Conservation (phyloP, 2,888 invertebrate genomes). For the Lasioglossum marginatum region DNA sequence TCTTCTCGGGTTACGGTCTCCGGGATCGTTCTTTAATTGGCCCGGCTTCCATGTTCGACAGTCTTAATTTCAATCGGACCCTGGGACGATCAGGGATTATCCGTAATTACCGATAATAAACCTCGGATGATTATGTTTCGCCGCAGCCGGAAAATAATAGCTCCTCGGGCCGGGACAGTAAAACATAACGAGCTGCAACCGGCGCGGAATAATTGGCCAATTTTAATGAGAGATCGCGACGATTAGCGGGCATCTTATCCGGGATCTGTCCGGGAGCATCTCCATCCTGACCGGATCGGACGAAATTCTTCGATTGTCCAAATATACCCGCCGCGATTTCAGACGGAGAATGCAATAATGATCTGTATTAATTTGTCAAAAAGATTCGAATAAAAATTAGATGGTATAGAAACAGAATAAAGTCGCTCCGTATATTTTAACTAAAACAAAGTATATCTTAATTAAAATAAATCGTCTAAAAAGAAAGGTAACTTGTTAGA, state of each 20-base stretch:
- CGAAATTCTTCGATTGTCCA: not conserved
- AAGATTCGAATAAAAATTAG: not conserved
- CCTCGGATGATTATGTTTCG: slow-evolving; percentile 24
- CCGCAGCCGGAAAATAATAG: slow-evolving; percentile 29
- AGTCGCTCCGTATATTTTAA: not conserved
- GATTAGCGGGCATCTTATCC: slow-evolving; percentile 32
- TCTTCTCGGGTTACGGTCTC: slow-evolving; percentile 29
- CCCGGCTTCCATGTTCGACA: slow-evolving; percentile 7
- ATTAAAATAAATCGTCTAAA: no score
- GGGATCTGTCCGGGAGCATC: not conserved
- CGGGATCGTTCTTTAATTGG: slow-evolving; percentile 56
- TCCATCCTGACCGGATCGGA: not conserved
- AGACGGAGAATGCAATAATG: not conserved
- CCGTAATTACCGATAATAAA: slow-evolving; percentile 48
- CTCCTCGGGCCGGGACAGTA: slow-evolving; percentile 18
- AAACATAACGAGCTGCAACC: slow-evolving; percentile 36
- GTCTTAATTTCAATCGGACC: slow-evolving; percentile 47
- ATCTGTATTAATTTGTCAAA: not conserved
- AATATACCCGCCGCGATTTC: not conserved
- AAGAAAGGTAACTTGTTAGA: no score
- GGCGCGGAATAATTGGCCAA: slow-evolving; percentile 35
- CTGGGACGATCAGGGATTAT: slow-evolving; percentile 29
- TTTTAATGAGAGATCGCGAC: slow-evolving; percentile 28
- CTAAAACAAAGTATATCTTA: no score
- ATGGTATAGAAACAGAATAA: not conserved